Evolutionary conservation across 2,797 vertebrate species (phyloP), one percentile per base, ranked within the genome.

Genomic region (Siniperca obscura): DNA sequence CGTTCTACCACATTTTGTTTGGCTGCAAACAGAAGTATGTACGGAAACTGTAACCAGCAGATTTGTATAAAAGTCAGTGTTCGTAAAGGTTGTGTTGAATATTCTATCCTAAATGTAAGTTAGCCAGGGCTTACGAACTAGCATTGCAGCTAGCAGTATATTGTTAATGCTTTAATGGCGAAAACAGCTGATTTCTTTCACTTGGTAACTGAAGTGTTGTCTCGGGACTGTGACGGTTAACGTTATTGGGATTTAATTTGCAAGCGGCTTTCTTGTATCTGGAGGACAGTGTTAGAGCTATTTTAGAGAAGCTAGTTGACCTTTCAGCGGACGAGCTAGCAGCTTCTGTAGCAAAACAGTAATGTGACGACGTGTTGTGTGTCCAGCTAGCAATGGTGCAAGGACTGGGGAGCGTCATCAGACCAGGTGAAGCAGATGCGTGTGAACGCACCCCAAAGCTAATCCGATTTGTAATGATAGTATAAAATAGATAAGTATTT

Each of bases 351-450:
- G 88, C 85, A 67, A 30, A 89, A 80, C 82, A 79, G 53, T 62
- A 36, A 80, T 78, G 82, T 91, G 92, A 86, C 87, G 93, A 95
- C 94, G 94, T 95, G 94, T 91, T 88, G 85, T 82, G 86, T 52
- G 90, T 86, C 36, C 85, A 87, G 85, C 62, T 74, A 91, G 94
- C 90, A 94, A 94, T 94, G 93, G 93, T 90, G 93, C 91, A 87
- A 78, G 90, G 85, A 90, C 89, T 64, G 79, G 68, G 85, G 82
- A 74, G 91, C 90, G 92, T 94, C 92, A 92, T 88, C 87, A 74
- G 5, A 78, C 14, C 91, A 92, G 92, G 90, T 92, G 91, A 86
- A 90, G 81, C 78, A 50, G 84, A 85, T 73, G 87, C 72, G 69
- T 17, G 40, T 75, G 50, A 80, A 80, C 80, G 52, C 71, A 55